These are phyloP conservation scores for Cyprinodon variegatus DNA, from an alignment of 2,113 vertebrate genomes.

Conservation along the genomic window DNA sequence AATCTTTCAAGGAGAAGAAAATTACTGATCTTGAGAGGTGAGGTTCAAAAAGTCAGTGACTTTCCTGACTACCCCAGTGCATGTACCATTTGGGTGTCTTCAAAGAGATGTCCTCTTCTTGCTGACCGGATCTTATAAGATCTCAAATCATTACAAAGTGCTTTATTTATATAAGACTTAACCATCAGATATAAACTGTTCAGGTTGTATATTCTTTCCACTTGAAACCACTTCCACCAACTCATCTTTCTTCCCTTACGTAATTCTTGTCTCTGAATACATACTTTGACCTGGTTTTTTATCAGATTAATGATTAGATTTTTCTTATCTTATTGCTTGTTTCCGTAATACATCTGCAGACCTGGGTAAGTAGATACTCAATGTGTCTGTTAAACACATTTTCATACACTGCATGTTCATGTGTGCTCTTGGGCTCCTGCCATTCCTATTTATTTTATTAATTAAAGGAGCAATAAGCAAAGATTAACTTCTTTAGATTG, in stretches of 20 bases:
- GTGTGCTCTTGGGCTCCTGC: constrained; percentile 13
- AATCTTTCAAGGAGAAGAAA: constrained; percentile 92
- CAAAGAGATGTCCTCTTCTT: constrained; percentile 20
- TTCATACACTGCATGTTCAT: constrained; percentile 23
- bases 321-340: constrained; percentile 47
- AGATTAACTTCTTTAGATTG: background rate
- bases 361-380: constrained; percentile 70
- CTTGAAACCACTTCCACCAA: constrained; percentile 65
- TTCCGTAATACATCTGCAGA: constrained; percentile 62
- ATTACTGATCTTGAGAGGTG: constrained; percentile 95
- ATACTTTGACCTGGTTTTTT: constrained; percentile 17
- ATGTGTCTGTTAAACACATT: constrained; percentile 22
- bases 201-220: constrained; percentile 55
- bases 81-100: constrained; percentile 39
- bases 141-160: constrained; percentile 51
- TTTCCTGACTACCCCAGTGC: constrained; percentile 14
- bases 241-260: constrained; percentile 50
- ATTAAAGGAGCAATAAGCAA: constrained; percentile 30
- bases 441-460: constrained; percentile 32
- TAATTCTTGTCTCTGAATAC: constrained; percentile 37
- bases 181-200: constrained; percentile 67
- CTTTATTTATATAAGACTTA: constrained; percentile 67
- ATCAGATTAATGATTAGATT: constrained; percentile 32
- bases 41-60: constrained; percentile 32
- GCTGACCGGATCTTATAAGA: constrained; percentile 47